Evolutionary conservation across 2,113 vertebrate species (phyloP), one percentile per base, ranked within the genome.

Genomic region (Emydocephalus ijimae): DNA sequence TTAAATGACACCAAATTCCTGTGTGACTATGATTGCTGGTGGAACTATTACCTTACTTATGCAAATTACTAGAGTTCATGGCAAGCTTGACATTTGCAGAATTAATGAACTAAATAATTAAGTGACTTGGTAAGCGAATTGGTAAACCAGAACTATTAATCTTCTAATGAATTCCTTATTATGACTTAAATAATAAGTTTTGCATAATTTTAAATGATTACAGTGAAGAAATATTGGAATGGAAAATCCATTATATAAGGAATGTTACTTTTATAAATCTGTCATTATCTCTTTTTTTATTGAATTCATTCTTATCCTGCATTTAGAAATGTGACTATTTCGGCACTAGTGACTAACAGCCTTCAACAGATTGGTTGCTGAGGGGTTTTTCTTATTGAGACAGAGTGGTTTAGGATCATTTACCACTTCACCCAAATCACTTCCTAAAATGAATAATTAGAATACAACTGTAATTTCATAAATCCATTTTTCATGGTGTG

Each of bases 21-120:
- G 90, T 97, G 93, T 97, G 91, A 95, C 0, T 94, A 34, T 96
- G 96, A 96, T 95, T 96, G 94, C 92, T 95, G 59, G 2, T 93
- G 96, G 96, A 97, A 96, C 91, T 96, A 96, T 97, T 97, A 96
- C 96, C 96, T 98, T 97, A 97, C 93, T 97, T 97, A 98, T 97
- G 97, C 97, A 98, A 97, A 98, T 97, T 93, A 96, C 93, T 90
- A 85, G 94, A 97, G 97, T 98, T 97, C 97, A 96, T 96, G 95
- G 96, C 96, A 98, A 97, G 96, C 95, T 94, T 98, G 97, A 97
- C 97, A 98, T 98, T 98, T 98, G 97, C 93, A 97, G 97, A 97
- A 98, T 97, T 98, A 98, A 98, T 97, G 97, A 98, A 97, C 97
- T 98, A 98, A 98, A 97, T 97, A 97, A 98, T 98, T 97, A 98